Evolutionary conservation across 2,888 invertebrate species (phyloP).

Genomic region (Apamea anceps): DNA sequence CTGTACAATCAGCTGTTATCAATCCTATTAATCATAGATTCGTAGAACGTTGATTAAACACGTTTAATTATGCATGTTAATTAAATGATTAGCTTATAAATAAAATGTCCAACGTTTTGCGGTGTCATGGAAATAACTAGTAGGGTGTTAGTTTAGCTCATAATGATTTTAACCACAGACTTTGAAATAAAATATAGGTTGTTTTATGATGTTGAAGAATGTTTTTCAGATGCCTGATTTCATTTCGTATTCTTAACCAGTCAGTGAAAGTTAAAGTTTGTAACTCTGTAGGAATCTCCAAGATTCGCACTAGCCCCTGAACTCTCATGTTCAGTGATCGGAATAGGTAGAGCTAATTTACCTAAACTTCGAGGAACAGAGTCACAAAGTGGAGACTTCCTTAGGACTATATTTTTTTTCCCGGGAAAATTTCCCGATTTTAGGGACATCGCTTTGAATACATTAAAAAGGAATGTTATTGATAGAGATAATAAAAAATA

Average conservation of each 20-base stretch:
- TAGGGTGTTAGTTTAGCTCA: constrained; percentile 10
- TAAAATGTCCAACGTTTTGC: constrained; percentile 62
- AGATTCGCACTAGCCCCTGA: background rate
- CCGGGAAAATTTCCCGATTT: too few relatives aligned
- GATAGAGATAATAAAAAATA: too few relatives aligned
- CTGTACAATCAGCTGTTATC: constrained; percentile 60
- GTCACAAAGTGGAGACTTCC: too few relatives aligned
- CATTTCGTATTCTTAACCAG: too few relatives aligned
- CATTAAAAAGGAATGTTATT: too few relatives aligned
- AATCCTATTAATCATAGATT: constrained; percentile 71
- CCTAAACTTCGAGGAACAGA: too few relatives aligned
- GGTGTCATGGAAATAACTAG: constrained; percentile 35
- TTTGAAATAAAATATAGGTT: constrained; percentile 11
- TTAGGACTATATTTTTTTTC: too few relatives aligned
- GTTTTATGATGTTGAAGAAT: background rate
- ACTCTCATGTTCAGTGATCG: too few relatives aligned
- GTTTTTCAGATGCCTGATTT: background rate
- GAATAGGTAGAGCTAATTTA: too few relatives aligned
- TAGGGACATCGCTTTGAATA: too few relatives aligned
- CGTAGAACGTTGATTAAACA: constrained; percentile 70
- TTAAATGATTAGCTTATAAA: constrained; percentile 70
- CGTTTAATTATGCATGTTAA: constrained; percentile 71
- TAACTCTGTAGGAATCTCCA: background rate
- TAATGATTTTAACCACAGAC: background rate
- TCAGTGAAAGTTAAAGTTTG: background rate